Evolutionary conservation across 2,888 invertebrate species (phyloP).

Genomic region (Agonopterix alstromeriana): DNA sequence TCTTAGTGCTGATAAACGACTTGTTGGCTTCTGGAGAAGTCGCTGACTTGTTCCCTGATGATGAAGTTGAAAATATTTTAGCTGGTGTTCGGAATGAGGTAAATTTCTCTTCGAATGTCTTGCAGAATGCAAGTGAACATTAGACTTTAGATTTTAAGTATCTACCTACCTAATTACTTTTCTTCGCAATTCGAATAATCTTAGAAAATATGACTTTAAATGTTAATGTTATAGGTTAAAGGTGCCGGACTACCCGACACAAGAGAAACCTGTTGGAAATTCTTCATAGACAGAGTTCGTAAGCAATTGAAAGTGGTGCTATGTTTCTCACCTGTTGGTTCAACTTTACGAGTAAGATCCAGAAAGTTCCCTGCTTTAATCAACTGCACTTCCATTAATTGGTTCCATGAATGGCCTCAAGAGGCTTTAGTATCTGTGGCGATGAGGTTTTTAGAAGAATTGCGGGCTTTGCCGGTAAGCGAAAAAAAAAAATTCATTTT

Average conservation of each 20-base stretch:
- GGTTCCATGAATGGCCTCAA: constrained; percentile 99
- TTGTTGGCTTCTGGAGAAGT: constrained; percentile 97
- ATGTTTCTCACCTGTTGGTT: constrained; percentile 98
- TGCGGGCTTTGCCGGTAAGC: constrained; percentile 86
- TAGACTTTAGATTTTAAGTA: background rate
- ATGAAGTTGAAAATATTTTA: constrained; percentile 96
- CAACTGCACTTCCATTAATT: constrained; percentile 96
- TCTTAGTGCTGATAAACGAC: constrained; percentile 96
- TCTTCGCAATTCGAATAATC: background rate
- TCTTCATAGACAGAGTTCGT: constrained; percentile 96
- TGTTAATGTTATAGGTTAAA: constrained; percentile 76
- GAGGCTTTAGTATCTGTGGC: constrained; percentile 97
- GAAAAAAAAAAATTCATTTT: background rate
- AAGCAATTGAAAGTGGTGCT: constrained; percentile 94
- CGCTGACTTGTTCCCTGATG: constrained; percentile 95
- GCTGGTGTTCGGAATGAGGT: constrained; percentile 89
- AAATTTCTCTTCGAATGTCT: constrained; percentile 11
- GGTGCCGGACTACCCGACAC: constrained; percentile 94
- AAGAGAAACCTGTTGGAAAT: constrained; percentile 97
- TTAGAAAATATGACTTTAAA: background rate
- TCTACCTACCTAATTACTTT: background rate
- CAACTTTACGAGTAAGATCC: constrained; percentile 91
- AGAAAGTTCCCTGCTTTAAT: constrained; percentile 97
- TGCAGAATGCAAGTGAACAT: no score
- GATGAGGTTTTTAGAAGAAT: constrained; percentile 88